Conservation (phyloP, 2,113 vertebrate species). For the Callipepla californica region DNA sequence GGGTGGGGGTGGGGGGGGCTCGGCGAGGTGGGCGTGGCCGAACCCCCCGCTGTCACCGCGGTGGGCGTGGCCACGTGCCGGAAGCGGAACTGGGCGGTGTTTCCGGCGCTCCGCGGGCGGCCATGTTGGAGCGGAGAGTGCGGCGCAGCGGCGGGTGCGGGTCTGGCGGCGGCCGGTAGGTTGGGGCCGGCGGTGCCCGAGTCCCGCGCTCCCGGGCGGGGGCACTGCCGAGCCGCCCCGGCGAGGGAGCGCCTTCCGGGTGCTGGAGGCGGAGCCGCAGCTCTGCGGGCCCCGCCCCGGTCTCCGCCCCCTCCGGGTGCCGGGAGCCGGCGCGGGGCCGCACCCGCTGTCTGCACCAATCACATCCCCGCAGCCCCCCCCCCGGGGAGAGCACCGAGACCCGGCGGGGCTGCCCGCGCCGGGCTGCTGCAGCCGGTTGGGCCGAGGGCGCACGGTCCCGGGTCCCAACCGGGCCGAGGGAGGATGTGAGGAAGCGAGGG, state of each 20-base stretch:
- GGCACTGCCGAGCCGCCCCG: not conserved
- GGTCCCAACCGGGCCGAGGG: not conserved
- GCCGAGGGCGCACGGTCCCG: too few species aligned
- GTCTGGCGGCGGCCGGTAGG: conserved; percentile 76
- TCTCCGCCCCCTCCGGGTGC: not conserved
- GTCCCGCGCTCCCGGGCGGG: not conserved
- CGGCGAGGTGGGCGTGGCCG: not conserved
- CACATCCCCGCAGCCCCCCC: too few species aligned
- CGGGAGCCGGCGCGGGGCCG: too few species aligned
- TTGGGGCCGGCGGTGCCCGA: conserved; percentile 48
- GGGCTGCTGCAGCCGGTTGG: not conserved
- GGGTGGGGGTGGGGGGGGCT: not conserved
- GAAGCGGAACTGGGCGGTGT: conserved; percentile 67
- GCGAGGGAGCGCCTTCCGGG: not conserved
- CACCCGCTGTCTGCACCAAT: too few species aligned
- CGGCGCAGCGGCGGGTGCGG: conserved; percentile 69
- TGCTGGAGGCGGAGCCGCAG: not conserved
- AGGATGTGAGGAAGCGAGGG: not conserved
- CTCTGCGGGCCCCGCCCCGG: not conserved
- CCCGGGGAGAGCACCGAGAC: too few species aligned
- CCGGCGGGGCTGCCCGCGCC: conserved; percentile 16
- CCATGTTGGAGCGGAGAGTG: conserved; percentile 79
- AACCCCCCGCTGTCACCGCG: too few species aligned
- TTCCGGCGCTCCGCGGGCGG: conserved; percentile 80
- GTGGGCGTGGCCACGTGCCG: not conserved